Conservation (phyloP, 2,888 invertebrate species). For the Morpho achilles region DNA sequence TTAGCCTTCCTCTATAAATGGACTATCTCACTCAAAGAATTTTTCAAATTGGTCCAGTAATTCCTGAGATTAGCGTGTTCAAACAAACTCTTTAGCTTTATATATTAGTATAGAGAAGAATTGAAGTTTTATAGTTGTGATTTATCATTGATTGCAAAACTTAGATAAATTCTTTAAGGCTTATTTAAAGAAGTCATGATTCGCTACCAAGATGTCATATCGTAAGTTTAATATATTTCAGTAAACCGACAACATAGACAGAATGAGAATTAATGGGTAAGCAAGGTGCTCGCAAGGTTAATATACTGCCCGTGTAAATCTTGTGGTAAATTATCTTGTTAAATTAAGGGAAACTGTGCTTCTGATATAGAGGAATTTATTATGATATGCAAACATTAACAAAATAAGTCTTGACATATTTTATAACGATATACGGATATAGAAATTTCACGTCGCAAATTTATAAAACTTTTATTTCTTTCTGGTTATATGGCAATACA, state of each 20-base stretch:
- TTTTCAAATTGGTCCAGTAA: too few species aligned
- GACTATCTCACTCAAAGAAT: too few species aligned
- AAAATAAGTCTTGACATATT: background rate
- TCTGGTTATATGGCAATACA: too few species aligned
- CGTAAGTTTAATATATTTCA: constrained; percentile 11
- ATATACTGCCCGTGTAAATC: constrained; percentile 14
- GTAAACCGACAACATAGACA: constrained; percentile 8
- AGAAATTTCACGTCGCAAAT: too few species aligned
- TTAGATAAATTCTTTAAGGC: background rate
- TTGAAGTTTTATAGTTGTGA: too few species aligned
- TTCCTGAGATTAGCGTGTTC: too few species aligned
- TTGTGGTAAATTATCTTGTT: constrained; percentile 9
- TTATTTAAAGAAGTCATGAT: background rate
- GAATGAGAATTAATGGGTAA: constrained; percentile 15
- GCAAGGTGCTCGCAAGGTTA: constrained; percentile 15
- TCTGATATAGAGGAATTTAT: constrained; percentile 1
- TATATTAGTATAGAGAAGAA: too few species aligned
- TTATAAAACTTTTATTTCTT: too few species aligned
- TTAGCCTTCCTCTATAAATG: too few species aligned
- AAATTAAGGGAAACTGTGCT: constrained; percentile 5
- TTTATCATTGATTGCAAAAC: too few species aligned
- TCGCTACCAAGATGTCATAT: constrained; percentile 6
- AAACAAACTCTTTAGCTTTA: too few species aligned
- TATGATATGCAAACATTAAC: background rate
- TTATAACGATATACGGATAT: too few species aligned